Conservation (phyloP, 2,113 vertebrate species). For the Otocyon megalotis region DNA sequence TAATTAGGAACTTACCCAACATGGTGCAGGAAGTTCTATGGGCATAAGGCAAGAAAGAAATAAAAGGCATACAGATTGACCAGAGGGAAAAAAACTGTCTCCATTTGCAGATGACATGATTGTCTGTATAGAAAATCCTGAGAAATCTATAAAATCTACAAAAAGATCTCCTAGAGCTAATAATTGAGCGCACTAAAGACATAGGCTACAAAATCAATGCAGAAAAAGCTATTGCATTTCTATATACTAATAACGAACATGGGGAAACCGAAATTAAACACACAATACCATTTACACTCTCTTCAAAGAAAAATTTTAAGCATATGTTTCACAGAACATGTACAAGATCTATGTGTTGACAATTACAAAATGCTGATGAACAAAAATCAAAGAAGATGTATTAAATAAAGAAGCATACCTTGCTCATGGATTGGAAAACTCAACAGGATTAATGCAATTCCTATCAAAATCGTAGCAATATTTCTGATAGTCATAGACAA, state of each 20-base stretch:
- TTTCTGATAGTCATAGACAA: background rate
- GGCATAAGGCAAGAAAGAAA: background rate
- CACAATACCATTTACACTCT: background rate
- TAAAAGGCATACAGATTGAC: accelerated
- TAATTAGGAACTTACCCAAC: background rate
- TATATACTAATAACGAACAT: background rate
- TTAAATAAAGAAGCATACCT: background rate
- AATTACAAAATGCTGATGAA: background rate
- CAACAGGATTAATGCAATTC: background rate
- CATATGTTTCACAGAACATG: background rate
- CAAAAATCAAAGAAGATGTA: background rate
- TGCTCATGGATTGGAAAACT: background rate
- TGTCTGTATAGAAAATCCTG: background rate
- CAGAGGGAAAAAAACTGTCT: background rate
- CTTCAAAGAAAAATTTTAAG: background rate
- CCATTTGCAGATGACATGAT: background rate
- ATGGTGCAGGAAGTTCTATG: background rate
- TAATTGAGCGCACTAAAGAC: background rate
- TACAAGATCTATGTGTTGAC: background rate
- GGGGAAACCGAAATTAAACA: background rate
- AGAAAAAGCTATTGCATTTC: background rate
- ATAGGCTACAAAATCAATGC: background rate
- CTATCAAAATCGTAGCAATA: background rate
- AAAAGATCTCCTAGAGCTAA: background rate
- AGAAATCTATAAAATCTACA: background rate